Percentiles rank a stretch among this genome's conserved stretches.
These are phyloP conservation scores for Phthorimaea operculella DNA, from an alignment of 1,140 invertebrate genomes.

Conservation along the genomic window DNA sequence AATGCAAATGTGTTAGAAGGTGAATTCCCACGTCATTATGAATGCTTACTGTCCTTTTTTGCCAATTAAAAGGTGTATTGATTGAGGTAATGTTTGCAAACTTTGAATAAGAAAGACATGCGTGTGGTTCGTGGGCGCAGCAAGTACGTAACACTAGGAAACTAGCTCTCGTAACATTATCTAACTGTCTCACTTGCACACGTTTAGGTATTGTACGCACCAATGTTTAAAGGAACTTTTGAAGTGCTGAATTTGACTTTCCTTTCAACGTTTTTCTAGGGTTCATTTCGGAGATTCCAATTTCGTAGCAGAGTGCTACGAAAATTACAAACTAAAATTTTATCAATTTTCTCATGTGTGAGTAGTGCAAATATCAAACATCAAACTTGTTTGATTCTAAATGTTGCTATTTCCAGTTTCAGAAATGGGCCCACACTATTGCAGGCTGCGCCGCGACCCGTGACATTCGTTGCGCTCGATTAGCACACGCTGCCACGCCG, in stretches of 20 bases:
- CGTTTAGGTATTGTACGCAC: too few species aligned
- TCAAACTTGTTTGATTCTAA: not conserved
- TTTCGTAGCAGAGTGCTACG: too few species aligned
- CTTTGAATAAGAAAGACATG: conserved; percentile 27
- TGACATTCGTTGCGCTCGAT: not conserved
- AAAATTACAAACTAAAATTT: too few species aligned
- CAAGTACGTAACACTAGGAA: conserved; percentile 51
- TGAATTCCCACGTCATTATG: not conserved
- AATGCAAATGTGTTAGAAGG: not conserved
- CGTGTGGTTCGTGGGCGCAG: conserved; percentile 23
- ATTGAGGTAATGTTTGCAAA: conserved; percentile 25
- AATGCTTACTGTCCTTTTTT: conserved; percentile 7
- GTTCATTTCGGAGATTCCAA: too few species aligned
- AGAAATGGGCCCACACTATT: not conserved
- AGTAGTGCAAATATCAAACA: not conserved
- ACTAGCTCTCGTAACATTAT: conserved; percentile 45
- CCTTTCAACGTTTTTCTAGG: too few species aligned
- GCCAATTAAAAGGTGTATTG: conserved; percentile 12
- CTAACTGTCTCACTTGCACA: conserved; percentile 27
- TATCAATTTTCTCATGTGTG: too few species aligned
- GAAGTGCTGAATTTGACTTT: too few species aligned
- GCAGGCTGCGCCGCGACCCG: not conserved
- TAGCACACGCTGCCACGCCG: not conserved
- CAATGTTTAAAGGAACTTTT: too few species aligned
- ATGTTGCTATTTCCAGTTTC: not conserved